These are phyloP conservation scores for Sebastes variabilis DNA, from an alignment of 2,797 vertebrate genomes.

Conservation along the genomic window DNA sequence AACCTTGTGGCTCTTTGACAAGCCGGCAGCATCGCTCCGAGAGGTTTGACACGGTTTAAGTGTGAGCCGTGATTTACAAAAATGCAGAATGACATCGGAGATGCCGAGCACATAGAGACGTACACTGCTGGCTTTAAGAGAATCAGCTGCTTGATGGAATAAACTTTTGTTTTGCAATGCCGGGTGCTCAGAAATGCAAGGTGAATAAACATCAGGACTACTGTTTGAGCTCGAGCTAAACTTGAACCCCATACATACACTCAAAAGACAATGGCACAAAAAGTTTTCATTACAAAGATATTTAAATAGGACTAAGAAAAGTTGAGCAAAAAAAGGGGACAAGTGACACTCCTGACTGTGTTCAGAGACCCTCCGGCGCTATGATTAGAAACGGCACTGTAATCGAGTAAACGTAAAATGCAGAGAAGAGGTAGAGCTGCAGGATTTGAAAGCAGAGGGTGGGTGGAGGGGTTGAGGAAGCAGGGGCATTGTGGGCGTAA, in stretches of 20 bases:
- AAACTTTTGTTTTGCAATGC: background rate
- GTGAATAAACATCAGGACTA: conserved; percentile 1
- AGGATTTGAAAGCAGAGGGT: conserved; percentile 58
- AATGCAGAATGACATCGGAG: conserved; percentile 21
- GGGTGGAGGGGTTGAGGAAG: conserved; percentile 67
- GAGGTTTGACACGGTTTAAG: conserved; percentile 44
- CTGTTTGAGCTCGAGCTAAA: background rate
- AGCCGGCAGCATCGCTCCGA: conserved; percentile 42
- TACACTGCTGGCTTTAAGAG: conserved; percentile 3
- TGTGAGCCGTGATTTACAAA: conserved; percentile 43
- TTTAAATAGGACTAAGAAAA: background rate
- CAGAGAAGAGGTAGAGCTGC: conserved; percentile 39
- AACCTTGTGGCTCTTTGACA: conserved; percentile 50
- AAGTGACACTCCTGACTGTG: conserved; percentile 6
- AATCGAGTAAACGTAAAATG: conserved; percentile 55
- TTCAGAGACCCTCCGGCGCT: conserved; percentile 23
- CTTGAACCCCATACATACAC: background rate
- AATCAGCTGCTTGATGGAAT: background rate
- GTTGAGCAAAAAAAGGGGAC: background rate
- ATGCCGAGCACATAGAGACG: conserved; percentile 8
- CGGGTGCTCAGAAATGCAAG: conserved; percentile 2
- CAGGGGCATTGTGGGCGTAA: conserved; percentile 60
- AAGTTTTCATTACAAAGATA: background rate
- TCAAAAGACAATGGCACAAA: background rate
- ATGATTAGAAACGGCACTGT: conserved; percentile 61